Evolutionary conservation across 2,797 vertebrate genomes (phyloP).

Genomic region (Aplochiton taeniatus): DNA sequence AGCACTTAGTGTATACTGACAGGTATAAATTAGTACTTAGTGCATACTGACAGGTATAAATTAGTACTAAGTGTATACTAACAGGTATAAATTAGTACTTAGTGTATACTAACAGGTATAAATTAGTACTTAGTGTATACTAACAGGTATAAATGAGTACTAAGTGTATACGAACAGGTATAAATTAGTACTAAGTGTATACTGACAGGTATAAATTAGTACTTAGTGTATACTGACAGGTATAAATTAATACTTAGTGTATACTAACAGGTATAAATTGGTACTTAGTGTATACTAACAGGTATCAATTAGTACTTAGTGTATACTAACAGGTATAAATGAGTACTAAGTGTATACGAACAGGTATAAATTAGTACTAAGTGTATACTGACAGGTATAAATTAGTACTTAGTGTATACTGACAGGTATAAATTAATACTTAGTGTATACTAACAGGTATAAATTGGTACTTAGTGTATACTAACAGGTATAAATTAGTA

Average conservation of each 20-base stretch:
- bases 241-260: not conserved
- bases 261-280: not conserved
- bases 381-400: no score
- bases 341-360: no score
- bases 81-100: not conserved
- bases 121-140: slow-evolving; percentile 5
- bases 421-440: not conserved
- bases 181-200: not conserved
- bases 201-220: not conserved
- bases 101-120: not conserved
- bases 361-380: not conserved
- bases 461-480: not conserved
- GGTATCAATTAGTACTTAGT: not conserved
- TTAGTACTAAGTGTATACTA: no score
- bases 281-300: not conserved
- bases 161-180: no score
- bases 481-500: no score
- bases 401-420: not conserved
- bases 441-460: not conserved
- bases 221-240: not conserved
- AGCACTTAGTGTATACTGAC: not conserved
- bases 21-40: not conserved
- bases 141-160: not conserved
- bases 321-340: no score
- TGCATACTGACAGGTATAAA: not conserved